Base-by-base conservation (phyloP, 2,797 vertebrate genomes). In the Sebastes trivittatus region DNA sequence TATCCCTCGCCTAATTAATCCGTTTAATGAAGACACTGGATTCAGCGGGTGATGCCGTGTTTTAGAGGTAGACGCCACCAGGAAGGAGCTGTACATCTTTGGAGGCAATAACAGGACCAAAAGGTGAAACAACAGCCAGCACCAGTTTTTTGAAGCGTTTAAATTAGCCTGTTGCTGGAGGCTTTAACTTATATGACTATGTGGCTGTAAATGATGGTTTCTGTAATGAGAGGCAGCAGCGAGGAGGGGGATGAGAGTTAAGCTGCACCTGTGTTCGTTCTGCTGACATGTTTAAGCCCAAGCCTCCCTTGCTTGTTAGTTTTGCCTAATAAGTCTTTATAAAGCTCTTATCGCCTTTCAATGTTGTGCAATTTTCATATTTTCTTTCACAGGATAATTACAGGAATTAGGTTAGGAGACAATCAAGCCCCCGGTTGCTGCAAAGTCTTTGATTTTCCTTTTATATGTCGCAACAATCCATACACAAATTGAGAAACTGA, bases 1-100 rank as follows among this genome's bases (percentile, higher is more conserved):
- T 77, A 78, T 66, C 75, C 76, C 76, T 59, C 5, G 65, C 67
- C 88, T 90, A 92, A 92, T 95, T 92, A 93, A 93, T 93, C 90
- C 85, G 83, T 11, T 36, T 89, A 87, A 90, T 88, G 81, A 91
- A 77, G 83, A 86, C 42, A 68, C 81, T 49, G 74, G 72, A 89
- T 89, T 86, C 80, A 75, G 78, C 67, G 54, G 32, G 23, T 65
- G 77, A 74, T 60, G 70, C 42, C 72, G 79, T 66, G 59, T 74
- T 86, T 85, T 34, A 25, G 66, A 81, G 72, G 55, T 72, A 72
- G 61, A 72, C 59, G 23, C 62, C 36, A 11, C 23, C 11, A 56
- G 77, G 49, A 73, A 32, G 80, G 22, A 66, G 2, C n/a, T 65
- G 49, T n/a, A 75, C 38, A 59, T 87, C 29, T 75, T 38, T 49